Conservation (phyloP, 2,888 invertebrate genomes). For the Dynastes maya region DNA sequence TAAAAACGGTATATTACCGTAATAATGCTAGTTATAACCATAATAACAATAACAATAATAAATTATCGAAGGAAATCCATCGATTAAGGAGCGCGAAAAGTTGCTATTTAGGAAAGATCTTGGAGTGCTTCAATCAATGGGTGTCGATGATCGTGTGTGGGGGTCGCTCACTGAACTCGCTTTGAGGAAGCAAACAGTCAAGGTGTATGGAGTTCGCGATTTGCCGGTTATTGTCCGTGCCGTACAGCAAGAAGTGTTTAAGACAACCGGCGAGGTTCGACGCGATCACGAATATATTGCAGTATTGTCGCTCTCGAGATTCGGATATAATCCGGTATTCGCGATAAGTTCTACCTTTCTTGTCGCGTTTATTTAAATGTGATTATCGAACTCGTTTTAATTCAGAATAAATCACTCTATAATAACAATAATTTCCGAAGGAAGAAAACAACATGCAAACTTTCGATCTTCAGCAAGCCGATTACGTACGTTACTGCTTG, state of each 20-base stretch:
- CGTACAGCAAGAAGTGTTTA: constrained; percentile 52
- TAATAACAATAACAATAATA: background rate
- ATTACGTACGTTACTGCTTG: constrained; percentile 64
- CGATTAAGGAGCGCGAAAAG: background rate
- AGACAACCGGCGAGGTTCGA: constrained; percentile 21
- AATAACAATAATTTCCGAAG: background rate
- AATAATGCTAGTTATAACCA: background rate
- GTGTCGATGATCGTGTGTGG: constrained; percentile 31
- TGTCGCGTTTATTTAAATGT: constrained; percentile 20
- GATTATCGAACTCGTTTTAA: background rate
- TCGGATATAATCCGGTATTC: constrained; percentile 28
- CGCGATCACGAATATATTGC: constrained; percentile 15
- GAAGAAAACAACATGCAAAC: constrained; percentile 62
- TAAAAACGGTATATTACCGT: background rate
- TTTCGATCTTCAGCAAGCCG: constrained; percentile 64
- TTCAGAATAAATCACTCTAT: too few relatives aligned
- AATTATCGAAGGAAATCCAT: background rate
- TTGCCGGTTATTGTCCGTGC: constrained; percentile 59
- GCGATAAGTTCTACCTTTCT: constrained; percentile 1
- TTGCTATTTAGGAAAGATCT: background rate
- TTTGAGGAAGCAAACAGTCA: constrained; percentile 35
- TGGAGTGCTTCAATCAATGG: constrained; percentile 6
- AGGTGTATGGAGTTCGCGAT: constrained; percentile 54
- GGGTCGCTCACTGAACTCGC: constrained; percentile 45
- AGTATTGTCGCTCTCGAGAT: constrained; percentile 12